These are phyloP conservation scores for Malthinus flaveolus DNA, from an alignment of 2,888 invertebrate species.

Conservation along the genomic window DNA sequence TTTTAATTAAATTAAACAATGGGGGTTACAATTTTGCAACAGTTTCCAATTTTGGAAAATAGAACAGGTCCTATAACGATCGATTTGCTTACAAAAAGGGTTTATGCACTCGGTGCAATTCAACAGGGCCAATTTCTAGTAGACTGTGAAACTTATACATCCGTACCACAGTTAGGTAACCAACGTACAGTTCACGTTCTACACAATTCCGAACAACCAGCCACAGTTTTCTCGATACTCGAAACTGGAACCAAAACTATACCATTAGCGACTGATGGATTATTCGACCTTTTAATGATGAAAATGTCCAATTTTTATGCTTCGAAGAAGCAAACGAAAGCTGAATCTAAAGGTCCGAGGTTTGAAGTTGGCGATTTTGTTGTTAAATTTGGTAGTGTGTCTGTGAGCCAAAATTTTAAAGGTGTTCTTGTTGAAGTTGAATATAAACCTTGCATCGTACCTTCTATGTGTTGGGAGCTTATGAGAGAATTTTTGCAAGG, in stretches of 20 bases:
- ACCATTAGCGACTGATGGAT: constrained; percentile 85
- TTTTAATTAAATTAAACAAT: constrained; percentile 72
- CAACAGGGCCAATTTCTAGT: constrained; percentile 90
- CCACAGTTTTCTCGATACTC: constrained; percentile 88
- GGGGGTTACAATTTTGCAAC: constrained; percentile 77
- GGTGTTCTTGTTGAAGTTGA: constrained; percentile 93
- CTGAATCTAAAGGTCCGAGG: constrained; percentile 84
- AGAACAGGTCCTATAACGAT: constrained; percentile 89
- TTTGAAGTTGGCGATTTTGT: constrained; percentile 91
- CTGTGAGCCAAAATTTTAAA: constrained; percentile 91
- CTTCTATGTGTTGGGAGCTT: constrained; percentile 88
- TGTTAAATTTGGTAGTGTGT: constrained; percentile 90
- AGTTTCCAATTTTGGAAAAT: constrained; percentile 85
- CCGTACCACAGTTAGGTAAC: constrained; percentile 74
- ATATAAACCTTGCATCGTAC: constrained; percentile 87
- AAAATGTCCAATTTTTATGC: constrained; percentile 87
- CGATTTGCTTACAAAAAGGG: constrained; percentile 82
- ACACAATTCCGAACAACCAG: constrained; percentile 94
- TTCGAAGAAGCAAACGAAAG: constrained; percentile 84
- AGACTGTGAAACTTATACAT: constrained; percentile 92
- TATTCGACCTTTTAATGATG: constrained; percentile 88
- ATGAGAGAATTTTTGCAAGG: constrained; percentile 91
- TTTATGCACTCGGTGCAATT: constrained; percentile 82
- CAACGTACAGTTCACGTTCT: constrained; percentile 88
- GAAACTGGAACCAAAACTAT: constrained; percentile 86